Percentiles rank a stretch among this genome's conserved stretches.
Evolutionary conservation across 2,113 vertebrate genomes (phyloP).

Genomic region (Pelobates fuscus): DNA sequence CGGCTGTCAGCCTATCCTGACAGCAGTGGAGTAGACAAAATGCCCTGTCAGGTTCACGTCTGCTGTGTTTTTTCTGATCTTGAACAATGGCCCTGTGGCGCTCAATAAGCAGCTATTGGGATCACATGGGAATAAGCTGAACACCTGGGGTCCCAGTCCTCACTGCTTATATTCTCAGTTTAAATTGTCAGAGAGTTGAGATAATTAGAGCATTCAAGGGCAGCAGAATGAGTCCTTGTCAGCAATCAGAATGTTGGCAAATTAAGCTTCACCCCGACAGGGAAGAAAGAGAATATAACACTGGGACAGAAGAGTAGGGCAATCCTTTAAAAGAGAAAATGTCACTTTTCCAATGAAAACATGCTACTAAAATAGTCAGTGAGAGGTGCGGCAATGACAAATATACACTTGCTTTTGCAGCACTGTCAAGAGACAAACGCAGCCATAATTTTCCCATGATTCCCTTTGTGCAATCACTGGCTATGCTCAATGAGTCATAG

Average conservation of each 20-base stretch:
- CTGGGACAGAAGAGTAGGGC: background rate
- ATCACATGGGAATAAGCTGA: background rate
- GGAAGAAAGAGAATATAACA: background rate
- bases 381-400: no score
- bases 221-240: slow-evolving; percentile 1
- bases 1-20: no score
- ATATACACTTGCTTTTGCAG: no score
- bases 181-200: slow-evolving; percentile 26
- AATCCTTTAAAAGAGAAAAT: no score
- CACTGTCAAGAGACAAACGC: no score
- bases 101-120: background rate
- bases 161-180: background rate
- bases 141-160: slow-evolving; percentile 22
- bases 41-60: slow-evolving; percentile 14
- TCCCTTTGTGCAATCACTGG: no score
- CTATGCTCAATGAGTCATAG: no score
- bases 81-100: background rate
- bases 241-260: slow-evolving; percentile 3
- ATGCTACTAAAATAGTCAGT: no score
- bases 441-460: no score
- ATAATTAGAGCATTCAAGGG: slow-evolving; percentile 27
- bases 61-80: background rate
- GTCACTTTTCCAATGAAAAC: no score
- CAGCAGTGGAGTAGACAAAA: slow-evolving; percentile 3
- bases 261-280: slow-evolving; percentile 18